A percentile compares a stretch with the other conserved stretches of the same genome.
Conservation (phyloP, 64 coral and sea anemone species). For the Platygyra sinensis region DNA sequence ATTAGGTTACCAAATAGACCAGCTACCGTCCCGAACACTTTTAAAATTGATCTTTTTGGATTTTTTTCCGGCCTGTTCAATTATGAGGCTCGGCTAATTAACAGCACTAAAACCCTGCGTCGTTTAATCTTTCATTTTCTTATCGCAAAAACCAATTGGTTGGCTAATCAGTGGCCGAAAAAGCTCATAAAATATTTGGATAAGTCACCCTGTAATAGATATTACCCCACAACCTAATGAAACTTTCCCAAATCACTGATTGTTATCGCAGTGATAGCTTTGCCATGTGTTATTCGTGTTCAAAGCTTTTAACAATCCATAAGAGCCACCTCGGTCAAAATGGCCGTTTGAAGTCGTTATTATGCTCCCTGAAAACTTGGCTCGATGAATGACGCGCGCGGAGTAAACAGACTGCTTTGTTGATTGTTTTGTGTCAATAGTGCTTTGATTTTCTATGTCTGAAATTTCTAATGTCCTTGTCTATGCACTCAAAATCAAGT, state of each 20-base stretch:
- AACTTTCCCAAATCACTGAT: neutral
- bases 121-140: slow-evolving; percentile 1
- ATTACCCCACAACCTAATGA: neutral
- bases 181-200: slow-evolving; percentile 22
- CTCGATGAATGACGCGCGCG: neutral
- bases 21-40: neutral
- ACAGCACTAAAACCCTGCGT: neutral
- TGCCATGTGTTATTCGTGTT: neutral
- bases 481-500: neutral
- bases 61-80: neutral
- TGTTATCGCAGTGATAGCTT: neutral
- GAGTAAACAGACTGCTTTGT: neutral
- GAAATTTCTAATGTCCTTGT: neutral
- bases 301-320: neutral
- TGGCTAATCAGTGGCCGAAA: slow-evolving; percentile 4
- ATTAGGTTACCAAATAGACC: slow-evolving; percentile 11
- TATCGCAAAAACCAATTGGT: slow-evolving; percentile 46
- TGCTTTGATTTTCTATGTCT: neutral
- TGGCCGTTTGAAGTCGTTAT: too few species aligned
- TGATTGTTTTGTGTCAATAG: neutral
- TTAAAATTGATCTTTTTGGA: neutral
- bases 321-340: neutral
- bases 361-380: neutral
- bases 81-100: neutral
- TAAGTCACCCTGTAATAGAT: slow-evolving; percentile 1